phyloP scores from a whole-genome alignment of 2,113 vertebrate species.

The Cephalopterus ornatus region DNA sequence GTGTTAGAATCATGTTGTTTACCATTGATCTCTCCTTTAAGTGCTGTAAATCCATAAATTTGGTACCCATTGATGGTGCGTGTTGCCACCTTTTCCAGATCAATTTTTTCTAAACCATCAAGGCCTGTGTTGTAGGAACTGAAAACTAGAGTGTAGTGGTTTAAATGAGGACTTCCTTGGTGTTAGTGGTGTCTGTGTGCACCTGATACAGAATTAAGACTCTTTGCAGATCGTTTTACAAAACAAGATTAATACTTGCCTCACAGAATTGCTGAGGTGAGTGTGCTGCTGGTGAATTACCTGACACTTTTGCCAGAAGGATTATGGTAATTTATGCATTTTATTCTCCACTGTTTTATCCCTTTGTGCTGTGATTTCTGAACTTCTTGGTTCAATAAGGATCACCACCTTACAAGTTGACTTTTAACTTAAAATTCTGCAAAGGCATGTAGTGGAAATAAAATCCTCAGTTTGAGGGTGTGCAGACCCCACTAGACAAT shows the following conservation, averaged over 20 bases:
- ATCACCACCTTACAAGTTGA: neutral
- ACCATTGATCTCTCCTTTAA: neutral
- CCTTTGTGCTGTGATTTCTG: neutral
- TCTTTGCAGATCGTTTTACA: neutral
- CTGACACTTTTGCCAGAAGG: neutral
- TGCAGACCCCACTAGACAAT: fast-evolving
- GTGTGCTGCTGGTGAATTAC: neutral
- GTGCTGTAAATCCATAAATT: neutral
- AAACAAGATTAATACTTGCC: neutral
- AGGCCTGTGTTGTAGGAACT: neutral
- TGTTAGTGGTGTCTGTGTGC: neutral
- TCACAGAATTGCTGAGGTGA: neutral
- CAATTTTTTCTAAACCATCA: neutral
- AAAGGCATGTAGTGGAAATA: neutral
- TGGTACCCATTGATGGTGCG: neutral
- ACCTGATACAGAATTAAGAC: neutral
- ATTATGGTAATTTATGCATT: neutral
- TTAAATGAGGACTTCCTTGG: neutral
- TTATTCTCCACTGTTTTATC: neutral
- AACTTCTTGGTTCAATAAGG: neutral
- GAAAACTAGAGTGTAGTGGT: neutral
- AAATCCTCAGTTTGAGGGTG: neutral
- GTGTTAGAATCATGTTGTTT: neutral
- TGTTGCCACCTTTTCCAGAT: neutral
- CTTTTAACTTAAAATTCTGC: neutral